Evolutionary conservation across 2,113 vertebrate species (phyloP).

Genomic region (Halichoerus grypus): DNA sequence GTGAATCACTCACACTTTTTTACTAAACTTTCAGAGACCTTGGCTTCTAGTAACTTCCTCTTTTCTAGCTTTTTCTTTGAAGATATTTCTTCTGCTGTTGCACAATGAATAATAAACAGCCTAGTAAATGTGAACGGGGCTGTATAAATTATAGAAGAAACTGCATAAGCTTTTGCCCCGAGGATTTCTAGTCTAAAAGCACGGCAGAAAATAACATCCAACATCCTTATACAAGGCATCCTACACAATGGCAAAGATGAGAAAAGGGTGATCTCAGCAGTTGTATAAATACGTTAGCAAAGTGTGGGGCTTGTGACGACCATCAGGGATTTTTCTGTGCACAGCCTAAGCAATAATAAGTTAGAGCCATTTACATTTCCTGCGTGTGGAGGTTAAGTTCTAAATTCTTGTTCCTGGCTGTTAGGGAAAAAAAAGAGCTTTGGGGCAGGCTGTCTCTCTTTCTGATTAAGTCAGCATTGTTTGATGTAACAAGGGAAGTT

Average conservation of each 20-base stretch:
- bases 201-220: not conserved
- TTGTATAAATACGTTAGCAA: not conserved
- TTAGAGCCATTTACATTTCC: slow-evolving; percentile 63
- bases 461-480: slow-evolving; percentile 57
- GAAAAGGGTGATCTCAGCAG: not conserved
- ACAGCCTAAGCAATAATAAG: slow-evolving; percentile 64
- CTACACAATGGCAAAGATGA: not conserved
- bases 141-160: slow-evolving; percentile 64
- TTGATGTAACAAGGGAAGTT: slow-evolving; percentile 33
- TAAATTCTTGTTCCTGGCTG: slow-evolving; percentile 58
- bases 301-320: not conserved
- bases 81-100: slow-evolving; percentile 2
- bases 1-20: slow-evolving; percentile 31
- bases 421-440: slow-evolving; percentile 5
- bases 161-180: not conserved
- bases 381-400: slow-evolving; percentile 62
- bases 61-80: slow-evolving; percentile 42
- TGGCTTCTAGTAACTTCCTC: slow-evolving; percentile 1
- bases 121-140: not conserved
- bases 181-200: slow-evolving; percentile 49
- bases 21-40: slow-evolving; percentile 26
- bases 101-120: slow-evolving; percentile 24
- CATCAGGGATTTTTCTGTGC: slow-evolving; percentile 1
- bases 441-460: not conserved
- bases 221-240: not conserved